phyloP scores from a whole-genome alignment of 2,113 vertebrate species.

The Craseonycteris thonglongyai region DNA sequence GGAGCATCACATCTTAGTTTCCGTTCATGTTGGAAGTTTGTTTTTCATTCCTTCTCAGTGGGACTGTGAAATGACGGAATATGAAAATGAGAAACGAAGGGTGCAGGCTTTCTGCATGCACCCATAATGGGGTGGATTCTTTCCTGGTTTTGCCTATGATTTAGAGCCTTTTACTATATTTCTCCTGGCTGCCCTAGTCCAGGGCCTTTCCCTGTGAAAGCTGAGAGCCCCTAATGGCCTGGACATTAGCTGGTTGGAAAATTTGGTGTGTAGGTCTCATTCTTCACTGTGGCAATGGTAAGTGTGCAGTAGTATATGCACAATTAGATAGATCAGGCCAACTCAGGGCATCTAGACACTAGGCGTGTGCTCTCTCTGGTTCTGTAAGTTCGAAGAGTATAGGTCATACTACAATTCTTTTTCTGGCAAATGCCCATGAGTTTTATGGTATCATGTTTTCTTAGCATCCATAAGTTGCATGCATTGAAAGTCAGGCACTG shows the following conservation, averaged over 20 bases:
- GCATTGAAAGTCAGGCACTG: not conserved
- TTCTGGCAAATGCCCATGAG: not conserved
- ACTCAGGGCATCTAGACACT: not conserved
- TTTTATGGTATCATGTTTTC: not conserved
- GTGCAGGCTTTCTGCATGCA: not conserved
- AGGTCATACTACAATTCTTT: not conserved
- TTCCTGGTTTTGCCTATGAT: not conserved
- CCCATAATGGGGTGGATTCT: not conserved
- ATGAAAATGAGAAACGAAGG: not conserved
- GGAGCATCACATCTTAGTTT: not conserved
- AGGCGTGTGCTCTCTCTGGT: not conserved
- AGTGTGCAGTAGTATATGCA: not conserved
- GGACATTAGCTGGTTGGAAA: not conserved
- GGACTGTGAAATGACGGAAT: not conserved
- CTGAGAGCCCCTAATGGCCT: not conserved
- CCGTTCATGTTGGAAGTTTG: not conserved
- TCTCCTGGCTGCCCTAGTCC: not conserved
- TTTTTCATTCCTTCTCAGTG: not conserved
- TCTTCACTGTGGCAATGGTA: not conserved
- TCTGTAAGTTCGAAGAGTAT: not conserved
- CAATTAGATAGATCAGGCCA: not conserved
- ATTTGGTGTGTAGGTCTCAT: not conserved
- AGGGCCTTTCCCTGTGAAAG: not conserved
- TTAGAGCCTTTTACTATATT: not conserved
- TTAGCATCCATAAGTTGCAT: not conserved